Percentiles rank a stretch among this genome's conserved stretches.
Conservation (phyloP, 2,113 vertebrate genomes). For the Lipotes vexillifer region DNA sequence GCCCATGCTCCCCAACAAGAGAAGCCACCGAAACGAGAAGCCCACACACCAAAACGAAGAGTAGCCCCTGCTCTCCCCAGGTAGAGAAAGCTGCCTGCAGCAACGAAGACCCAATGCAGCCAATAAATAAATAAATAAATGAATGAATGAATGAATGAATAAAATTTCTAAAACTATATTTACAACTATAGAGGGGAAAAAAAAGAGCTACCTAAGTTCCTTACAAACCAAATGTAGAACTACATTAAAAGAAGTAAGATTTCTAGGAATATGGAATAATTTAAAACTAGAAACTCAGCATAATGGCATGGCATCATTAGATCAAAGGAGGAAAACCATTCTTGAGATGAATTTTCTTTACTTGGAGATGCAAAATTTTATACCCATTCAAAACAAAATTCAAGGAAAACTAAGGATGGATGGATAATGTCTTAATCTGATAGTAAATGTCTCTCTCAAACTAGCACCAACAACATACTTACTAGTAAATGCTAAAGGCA, state of each 20-base stretch:
- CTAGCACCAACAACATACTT: background rate
- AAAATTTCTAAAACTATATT: background rate
- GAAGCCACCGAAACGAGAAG: no score
- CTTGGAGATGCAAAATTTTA: background rate
- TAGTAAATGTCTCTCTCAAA: background rate
- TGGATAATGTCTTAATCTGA: background rate
- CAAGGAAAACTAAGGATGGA: background rate
- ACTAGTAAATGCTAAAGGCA: background rate
- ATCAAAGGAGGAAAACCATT: background rate
- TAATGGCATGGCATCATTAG: background rate
- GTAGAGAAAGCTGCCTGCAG: no score
- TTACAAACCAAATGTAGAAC: background rate
- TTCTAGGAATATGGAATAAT: background rate
- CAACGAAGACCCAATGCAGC: no score
- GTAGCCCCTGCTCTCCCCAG: no score
- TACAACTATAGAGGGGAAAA: background rate
- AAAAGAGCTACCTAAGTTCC: background rate
- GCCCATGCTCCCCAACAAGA: no score
- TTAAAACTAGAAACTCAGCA: background rate
- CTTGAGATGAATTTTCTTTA: background rate
- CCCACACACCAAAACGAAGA: no score
- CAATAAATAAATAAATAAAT: no score
- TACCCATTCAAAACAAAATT: background rate
- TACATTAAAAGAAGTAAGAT: background rate
- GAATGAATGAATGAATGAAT: no score